Evolutionary conservation across 2,888 invertebrate species (phyloP).

Genomic region (Agrotis exclamationis): DNA sequence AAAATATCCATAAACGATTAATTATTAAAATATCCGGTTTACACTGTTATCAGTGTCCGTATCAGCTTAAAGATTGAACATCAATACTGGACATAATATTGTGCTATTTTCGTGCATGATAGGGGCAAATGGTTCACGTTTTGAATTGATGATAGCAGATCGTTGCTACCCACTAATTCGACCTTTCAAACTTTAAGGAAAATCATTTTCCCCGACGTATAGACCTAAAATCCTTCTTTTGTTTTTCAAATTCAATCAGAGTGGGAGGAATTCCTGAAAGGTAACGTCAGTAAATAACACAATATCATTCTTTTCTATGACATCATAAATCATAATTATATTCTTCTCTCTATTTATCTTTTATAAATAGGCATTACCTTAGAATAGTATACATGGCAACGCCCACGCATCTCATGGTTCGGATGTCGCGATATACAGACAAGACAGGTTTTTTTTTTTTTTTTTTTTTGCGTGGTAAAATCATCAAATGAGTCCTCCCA

Average conservation of each 20-base stretch:
- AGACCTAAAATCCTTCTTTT: conserved; percentile 10
- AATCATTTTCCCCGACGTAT: conserved; percentile 16
- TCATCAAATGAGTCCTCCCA: too few relatives aligned
- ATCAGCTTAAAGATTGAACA: neutral
- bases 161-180: conserved; percentile 21
- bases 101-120: neutral
- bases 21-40: conserved; percentile 14
- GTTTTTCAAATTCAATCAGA: conserved; percentile 8
- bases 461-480: too few relatives aligned
- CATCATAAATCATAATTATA: conserved; percentile 26
- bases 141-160: neutral
- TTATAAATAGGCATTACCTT: conserved; percentile 71
- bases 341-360: conserved; percentile 57
- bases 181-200: conserved; percentile 27
- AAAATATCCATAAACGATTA: conserved; percentile 4
- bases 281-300: conserved; percentile 6
- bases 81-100: neutral
- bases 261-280: neutral
- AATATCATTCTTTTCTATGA: conserved; percentile 2
- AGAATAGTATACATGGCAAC: conserved; percentile 74
- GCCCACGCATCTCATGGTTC: conserved; percentile 76
- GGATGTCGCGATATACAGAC: conserved; percentile 63
- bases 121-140: neutral
- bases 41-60: neutral
- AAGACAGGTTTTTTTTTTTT: too few relatives aligned